Evolutionary conservation across 2,113 vertebrate genomes (phyloP), one percentile per base, ranked within the genome.

Genomic region (Platycercus adscitus): DNA sequence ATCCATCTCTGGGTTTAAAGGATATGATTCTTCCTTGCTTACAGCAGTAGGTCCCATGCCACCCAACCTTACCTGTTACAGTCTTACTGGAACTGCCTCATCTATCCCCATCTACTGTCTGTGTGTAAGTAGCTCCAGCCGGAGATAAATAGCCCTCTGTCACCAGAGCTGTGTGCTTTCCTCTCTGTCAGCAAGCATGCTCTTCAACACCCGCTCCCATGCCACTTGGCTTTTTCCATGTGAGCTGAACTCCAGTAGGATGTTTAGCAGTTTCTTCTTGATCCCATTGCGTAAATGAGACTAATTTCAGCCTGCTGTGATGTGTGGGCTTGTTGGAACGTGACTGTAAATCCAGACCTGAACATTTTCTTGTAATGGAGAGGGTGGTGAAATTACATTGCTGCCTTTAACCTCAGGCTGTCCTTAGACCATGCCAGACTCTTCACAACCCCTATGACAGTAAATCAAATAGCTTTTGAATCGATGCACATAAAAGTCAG

Each of bases 331-430:
- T 0, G 0, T 61, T 81, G 50, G 65, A 94, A 95, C 7, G 0
- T 75, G 86, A 43, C 68, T 79, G 8, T 95, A 95, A 95, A 95
- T 95, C 89, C 91, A 87, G 52, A 50, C 37, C 61, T 86, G 88
- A 81, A 56, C 39, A 11, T 89, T 85, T 81, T 52, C 82, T 75
- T 81, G 65, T 90, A 92, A 78, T 46, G 76, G 82, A 71, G 6
- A 0, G 61, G 77, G 69, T 92, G 73, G 73, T 70, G 66, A 79
- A 92, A 93, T 78, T 69, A 86, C 86, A 64, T 81, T 92, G 92
- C 80, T 91, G 73, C 90, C 81, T 89, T 94, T 93, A 93, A 94
- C 96, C 81, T 96, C 82, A 64, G 87, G 66, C 73, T 93, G 88
- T 92, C 92, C 77, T 84, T 56, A 95, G 73, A 78, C 69, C 56